Evolutionary conservation across 2,797 vertebrate species (phyloP), one percentile per base, ranked within the genome.

Genomic region (Poecilia wingei): DNA sequence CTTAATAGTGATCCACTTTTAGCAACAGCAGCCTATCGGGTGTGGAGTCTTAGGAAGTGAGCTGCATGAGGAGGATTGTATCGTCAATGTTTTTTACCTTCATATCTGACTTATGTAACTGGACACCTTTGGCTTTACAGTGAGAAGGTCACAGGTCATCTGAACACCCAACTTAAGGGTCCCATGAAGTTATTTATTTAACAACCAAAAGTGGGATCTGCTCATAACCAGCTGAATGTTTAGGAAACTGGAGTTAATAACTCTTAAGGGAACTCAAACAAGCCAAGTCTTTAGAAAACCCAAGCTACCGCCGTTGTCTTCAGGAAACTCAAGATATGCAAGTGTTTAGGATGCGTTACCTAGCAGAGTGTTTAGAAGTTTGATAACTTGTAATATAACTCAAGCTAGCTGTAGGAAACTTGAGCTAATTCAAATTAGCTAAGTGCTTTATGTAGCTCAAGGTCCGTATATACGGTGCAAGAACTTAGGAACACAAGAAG

Each of bases 1-100:
- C 33, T 66, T 79, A 39, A 78, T 49, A n/a, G 68, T 43, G 66
- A 43, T 70, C 68, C 46, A 28, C 41, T 78, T 25, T 72, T 5
- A 16, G 68, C 13, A n/a, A 3, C 39, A 47, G 41, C 3, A 28
- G n/a, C 6, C 13, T 45, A 25, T 46, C 28, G 3, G 10, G 68
- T 71, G 43, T 71, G 68, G 28, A 71, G 68, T 46, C 25, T 68
- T 2, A 39, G 36, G 22, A 41, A 61, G 41, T 12, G 8, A 61
- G 74, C 28, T 36, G 43, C 2, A 20, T n/a, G 22, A 55, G 14
- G 25, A 57, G 25, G 53, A n/a, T 31, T 45, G 45, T 39, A 2
- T 36, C 8, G 3, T 68, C 61, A 8, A 16, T 16, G 28, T 18
- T 46, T 28, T n/a, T 46, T 33, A 25, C 22, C 7, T 45, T 46